These are phyloP conservation scores for Pristionchus arcanus DNA, from an alignment of 2,888 invertebrate species.

Conservation along the genomic window DNA sequence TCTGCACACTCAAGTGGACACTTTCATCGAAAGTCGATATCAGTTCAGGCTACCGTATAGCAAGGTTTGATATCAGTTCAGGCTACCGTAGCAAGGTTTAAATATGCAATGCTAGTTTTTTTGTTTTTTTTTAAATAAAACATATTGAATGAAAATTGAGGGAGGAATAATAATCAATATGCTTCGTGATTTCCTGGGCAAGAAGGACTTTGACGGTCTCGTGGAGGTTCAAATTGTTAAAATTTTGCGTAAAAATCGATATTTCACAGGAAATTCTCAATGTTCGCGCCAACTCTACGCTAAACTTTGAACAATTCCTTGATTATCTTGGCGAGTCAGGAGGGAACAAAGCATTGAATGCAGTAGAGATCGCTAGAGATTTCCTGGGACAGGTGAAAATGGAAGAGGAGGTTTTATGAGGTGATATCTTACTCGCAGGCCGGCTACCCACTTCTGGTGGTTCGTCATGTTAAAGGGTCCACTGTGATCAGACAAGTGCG, in stretches of 20 bases:
- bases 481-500: constrained; percentile 8
- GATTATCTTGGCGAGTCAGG: not conserved
- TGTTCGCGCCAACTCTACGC: not conserved
- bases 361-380: constrained; percentile 9
- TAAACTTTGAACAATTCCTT: not conserved
- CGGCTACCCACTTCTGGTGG: not conserved
- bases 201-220: not conserved
- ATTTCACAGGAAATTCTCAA: not conserved
- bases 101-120: not conserved
- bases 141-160: not conserved
- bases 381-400: not conserved
- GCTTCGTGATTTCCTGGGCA: not conserved
- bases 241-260: too few relatives aligned
- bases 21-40: constrained; percentile 11
- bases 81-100: too few relatives aligned
- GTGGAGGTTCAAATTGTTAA: not conserved
- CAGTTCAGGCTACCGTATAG: constrained; percentile 5
- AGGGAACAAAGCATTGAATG: not conserved
- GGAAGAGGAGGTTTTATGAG: not conserved
- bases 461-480: not conserved
- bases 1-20: not conserved
- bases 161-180: not conserved
- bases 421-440: not conserved
- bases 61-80: not conserved
- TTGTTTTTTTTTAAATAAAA: too few relatives aligned